These are phyloP conservation scores for Paracanthobrama guichenoti DNA, from an alignment of 2,113 vertebrate species.

Conservation along the genomic window DNA sequence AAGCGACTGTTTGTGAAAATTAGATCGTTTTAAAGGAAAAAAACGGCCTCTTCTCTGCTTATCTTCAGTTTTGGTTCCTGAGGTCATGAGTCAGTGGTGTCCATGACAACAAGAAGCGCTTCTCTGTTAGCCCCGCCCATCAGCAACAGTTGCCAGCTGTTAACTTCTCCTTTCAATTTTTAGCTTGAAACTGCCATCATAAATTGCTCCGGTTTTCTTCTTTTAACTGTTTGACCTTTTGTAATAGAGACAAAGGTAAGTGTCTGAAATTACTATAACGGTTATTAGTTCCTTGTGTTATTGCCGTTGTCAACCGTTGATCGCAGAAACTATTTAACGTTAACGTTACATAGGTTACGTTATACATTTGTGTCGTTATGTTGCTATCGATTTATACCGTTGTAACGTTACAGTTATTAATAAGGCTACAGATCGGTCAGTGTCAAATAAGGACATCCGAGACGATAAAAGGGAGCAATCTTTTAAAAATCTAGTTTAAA, in stretches of 20 bases:
- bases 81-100: background rate
- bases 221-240: background rate
- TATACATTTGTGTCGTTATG: background rate
- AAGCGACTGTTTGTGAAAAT: no score
- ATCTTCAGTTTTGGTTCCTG: background rate
- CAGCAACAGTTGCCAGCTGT: conserved; percentile 29
- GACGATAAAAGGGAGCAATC: background rate
- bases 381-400: background rate
- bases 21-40: no score
- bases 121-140: conserved; percentile 22
- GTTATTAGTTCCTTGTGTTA: background rate
- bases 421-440: background rate
- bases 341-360: background rate
- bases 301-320: background rate
- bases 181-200: background rate
- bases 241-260: conserved; percentile 1
- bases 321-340: background rate
- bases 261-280: background rate
- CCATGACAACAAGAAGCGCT: conserved; percentile 42
- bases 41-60: background rate
- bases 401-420: background rate
- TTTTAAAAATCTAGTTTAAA: background rate
- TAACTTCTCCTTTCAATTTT: background rate
- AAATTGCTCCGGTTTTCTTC: background rate
- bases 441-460: background rate